Evolutionary conservation across 2,113 vertebrate species (phyloP), one percentile per base, ranked within the genome.

Genomic region (Vanacampus margaritifer): DNA sequence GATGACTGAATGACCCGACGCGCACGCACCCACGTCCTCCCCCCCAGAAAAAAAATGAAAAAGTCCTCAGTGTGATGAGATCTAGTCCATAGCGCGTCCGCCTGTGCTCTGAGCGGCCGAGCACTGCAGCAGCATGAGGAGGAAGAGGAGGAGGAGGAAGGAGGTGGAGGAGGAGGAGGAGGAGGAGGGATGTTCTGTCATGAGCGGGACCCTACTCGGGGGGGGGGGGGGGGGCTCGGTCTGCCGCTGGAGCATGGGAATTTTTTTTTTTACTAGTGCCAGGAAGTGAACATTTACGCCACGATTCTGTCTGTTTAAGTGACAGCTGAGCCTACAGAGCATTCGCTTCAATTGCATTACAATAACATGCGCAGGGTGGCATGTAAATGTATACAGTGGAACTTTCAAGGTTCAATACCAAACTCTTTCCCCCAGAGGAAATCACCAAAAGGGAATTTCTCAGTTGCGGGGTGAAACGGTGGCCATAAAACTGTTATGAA

Each of bases 201-300:
- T 32, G 6, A 16, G 54, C 26, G 54, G 26, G 54, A 57, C 26
- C 54, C 26, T 57, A 57, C 24, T 57, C 28, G 26, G 1, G 43
- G 43, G 9, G 37, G 37, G 37, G n/a, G 37, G 37, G 8, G 51
- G 23, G 51, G 26, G 54, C 54, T 32, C 32, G 54, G 26, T 57
- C 54, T 32, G 51, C 51, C 23, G 24, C 16, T 5, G 43, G 54
- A 57, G 54, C 54, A 57, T 57, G 54, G 54, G 54, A 57, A 57
- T 32, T 57, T 57, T 16, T 57, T 32, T 57, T 57, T 16, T 57
- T 19, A 19, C 54, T 57, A 17, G 54, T 57, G 54, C 54, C 54
- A 28, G 26, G 54, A 57, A 57, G 54, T 32, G 54, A 57, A 57
- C 54, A 57, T 57, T 57, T 57, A 57, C 54, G 17, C 54, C 10